A percentile compares a stretch with the other conserved stretches of the same genome.
phyloP scores from a whole-genome alignment of 2,888 invertebrate genomes.

The Portevinia maculata region DNA sequence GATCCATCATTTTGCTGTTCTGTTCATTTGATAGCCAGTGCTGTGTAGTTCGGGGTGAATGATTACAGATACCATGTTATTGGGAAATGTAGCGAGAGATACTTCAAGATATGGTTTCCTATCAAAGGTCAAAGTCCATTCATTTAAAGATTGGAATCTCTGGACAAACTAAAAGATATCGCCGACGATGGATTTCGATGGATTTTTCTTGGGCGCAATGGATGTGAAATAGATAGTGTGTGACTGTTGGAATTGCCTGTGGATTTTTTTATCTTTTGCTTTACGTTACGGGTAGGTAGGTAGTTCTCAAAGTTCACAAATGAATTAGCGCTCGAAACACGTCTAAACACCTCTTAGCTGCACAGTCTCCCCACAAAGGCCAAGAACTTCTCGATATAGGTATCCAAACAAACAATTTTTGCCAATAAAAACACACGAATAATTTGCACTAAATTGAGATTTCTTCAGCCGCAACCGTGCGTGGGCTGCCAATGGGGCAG shows the following conservation, averaged over 20 bases:
- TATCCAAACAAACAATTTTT: neutral
- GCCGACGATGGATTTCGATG: too few species aligned
- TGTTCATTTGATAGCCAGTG: constrained; percentile 36
- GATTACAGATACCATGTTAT: constrained; percentile 5
- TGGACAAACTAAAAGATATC: neutral
- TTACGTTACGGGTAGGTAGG: too few species aligned
- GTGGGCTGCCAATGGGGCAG: constrained; percentile 71
- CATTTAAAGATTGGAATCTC: constrained; percentile 14
- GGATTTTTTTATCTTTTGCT: too few species aligned
- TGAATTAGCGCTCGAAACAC: too few species aligned
- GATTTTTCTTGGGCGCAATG: too few species aligned
- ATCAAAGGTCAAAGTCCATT: constrained; percentile 13
- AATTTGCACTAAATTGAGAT: neutral
- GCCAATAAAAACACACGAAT: neutral
- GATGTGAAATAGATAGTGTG: too few species aligned
- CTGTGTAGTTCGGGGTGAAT: constrained; percentile 11
- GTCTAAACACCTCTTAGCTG: too few species aligned
- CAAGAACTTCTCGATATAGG: neutral
- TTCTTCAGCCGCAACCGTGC: constrained; percentile 58
- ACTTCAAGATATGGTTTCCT: constrained; percentile 12
- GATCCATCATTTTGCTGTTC: constrained; percentile 81
- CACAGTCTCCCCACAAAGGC: too few species aligned
- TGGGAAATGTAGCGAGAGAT: constrained; percentile 1
- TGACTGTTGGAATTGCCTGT: too few species aligned
- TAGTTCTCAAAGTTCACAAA: too few species aligned